Evolutionary conservation across 2,888 invertebrate species (phyloP), one percentile per base, ranked within the genome.

Genomic region (Macaria liturata): DNA sequence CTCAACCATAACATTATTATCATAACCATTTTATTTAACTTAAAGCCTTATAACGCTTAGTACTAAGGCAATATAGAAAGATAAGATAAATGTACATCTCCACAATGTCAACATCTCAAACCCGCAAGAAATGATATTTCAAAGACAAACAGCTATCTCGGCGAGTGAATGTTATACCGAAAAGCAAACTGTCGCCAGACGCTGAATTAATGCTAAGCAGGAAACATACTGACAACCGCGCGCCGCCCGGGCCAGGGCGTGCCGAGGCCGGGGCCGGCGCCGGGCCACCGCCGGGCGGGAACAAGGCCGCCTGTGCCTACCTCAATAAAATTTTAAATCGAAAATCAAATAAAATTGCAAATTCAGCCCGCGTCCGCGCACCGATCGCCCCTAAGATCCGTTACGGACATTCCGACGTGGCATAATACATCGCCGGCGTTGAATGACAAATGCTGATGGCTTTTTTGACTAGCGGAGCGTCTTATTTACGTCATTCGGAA

Each of bases 391-490:
- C 71, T 63, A 61, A 66, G 73, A 68, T 74, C 69, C 68, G 75
- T 75, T 70, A 74, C 75, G 68, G 37, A 67, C 66, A 56, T 56
- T 60, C 67, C 68, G 72, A 71, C 74, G 74, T 71, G 69, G 68
- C 71, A 67, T 71, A 70, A 72, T 71, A 72, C 71, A 71, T 72
- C 70, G 72, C 72, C 71, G 71, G 75, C 73, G 74, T 73, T 73
- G 78, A 80, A 81, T 81, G 81, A 80, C 83, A 83, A 83, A 81
- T 77, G 79, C 73, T 80, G 75, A 81, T 75, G 76, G 76, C 76
- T 81, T 81, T 84, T 81, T 81, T 80, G 78, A 74, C 71, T 68
- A 74, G 62, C 66, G 71, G 71, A 73, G 74, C 70, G 74, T 74
- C 70, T 72, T 76, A 72, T 76, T 75, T 73, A 72, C 71, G 66